phyloP scores from a whole-genome alignment of 1,140 invertebrate species.

The Triops longicaudatus region DNA sequence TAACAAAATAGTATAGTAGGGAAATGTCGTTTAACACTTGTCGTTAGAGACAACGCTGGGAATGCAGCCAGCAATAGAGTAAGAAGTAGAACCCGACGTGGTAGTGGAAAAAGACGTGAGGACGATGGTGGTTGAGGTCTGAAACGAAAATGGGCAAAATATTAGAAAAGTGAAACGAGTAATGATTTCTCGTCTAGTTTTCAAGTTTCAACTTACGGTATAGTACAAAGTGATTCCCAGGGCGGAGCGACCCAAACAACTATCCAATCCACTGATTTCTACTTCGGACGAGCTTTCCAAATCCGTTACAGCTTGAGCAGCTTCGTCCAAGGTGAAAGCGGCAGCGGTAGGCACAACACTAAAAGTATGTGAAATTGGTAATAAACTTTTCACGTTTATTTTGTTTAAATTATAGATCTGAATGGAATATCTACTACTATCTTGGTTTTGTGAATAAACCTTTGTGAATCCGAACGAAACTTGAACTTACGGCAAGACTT shows the following conservation, averaged over 20 bases:
- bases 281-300: not conserved
- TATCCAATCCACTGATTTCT: not conserved
- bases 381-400: too few species aligned
- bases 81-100: not conserved
- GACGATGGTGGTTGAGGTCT: not conserved
- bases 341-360: not conserved
- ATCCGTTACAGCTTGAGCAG: not conserved
- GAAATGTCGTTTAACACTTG: not conserved
- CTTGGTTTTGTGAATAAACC: too few species aligned
- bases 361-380: too few species aligned
- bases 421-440: too few species aligned
- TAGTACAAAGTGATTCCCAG: not conserved
- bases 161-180: too few species aligned
- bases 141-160: not conserved
- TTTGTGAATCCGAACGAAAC: not conserved
- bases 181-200: not conserved
- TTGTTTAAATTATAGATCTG: too few species aligned
- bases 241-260: not conserved
- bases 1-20: too few species aligned
- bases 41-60: not conserved
- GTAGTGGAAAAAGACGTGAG: not conserved
- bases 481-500: not conserved
- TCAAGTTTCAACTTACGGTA: not conserved
- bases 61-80: not conserved
- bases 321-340: not conserved